These are phyloP conservation scores for Hylaea fasciaria DNA, from an alignment of 2,888 invertebrate genomes.

Conservation along the genomic window DNA sequence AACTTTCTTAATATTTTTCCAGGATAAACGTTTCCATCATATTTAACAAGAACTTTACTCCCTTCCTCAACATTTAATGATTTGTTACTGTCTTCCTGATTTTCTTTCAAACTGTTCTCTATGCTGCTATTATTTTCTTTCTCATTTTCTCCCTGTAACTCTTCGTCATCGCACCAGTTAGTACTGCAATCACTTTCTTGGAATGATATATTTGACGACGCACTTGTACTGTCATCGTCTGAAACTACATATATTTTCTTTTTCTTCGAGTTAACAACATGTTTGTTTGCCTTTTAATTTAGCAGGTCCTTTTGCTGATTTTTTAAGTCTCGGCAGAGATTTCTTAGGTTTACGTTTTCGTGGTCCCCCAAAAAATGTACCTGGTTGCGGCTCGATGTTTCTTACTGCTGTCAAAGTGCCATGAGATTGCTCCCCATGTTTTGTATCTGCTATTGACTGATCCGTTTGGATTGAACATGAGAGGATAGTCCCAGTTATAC, in stretches of 20 bases:
- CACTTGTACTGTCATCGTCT: conserved; percentile 12
- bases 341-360: conserved; percentile 22
- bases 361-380: conserved; percentile 28
- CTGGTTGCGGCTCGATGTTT: conserved; percentile 28
- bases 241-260: conserved; percentile 16
- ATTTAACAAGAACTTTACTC: conserved; percentile 19
- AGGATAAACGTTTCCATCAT: conserved; percentile 20
- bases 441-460: conserved; percentile 26
- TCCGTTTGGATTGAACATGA: conserved; percentile 18
- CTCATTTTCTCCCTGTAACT: conserved; percentile 20
- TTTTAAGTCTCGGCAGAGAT: conserved; percentile 29
- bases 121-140: conserved; percentile 23
- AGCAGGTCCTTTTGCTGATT: conserved; percentile 24
- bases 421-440: conserved; percentile 27
- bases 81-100: conserved; percentile 22
- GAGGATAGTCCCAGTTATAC: conserved; percentile 23
- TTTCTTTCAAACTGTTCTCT: conserved; percentile 19
- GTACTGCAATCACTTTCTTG: conserved; percentile 27
- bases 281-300: conserved; percentile 26
- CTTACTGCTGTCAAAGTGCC: conserved; percentile 28
- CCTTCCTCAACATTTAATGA: conserved; percentile 18
- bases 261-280: conserved; percentile 24
- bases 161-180: conserved; percentile 26
- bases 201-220: conserved; percentile 27
- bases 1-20: conserved; percentile 19